phyloP scores from a whole-genome alignment of 2,888 invertebrate genomes.

The Melinaea menophilus region DNA sequence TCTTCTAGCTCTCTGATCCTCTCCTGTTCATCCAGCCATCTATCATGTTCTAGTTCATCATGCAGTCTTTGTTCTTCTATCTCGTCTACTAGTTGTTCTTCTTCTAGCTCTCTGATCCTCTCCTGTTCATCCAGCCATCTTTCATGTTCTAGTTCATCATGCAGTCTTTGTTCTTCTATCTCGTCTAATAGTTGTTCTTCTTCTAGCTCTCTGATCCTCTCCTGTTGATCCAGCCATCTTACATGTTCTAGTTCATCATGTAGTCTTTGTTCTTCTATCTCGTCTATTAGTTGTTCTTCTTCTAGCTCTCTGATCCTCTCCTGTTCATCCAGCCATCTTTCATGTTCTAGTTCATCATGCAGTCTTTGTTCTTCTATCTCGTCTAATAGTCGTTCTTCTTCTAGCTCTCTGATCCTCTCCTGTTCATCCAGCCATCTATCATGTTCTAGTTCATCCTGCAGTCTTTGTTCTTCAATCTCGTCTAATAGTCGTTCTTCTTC shows the following conservation, averaged over 20 bases:
- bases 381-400: neutral
- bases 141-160: neutral
- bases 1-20: neutral
- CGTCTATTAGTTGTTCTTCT: neutral
- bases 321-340: conserved; percentile 3
- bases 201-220: neutral
- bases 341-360: neutral
- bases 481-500: neutral
- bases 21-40: conserved; percentile 1
- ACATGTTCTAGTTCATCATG: neutral
- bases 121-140: neutral
- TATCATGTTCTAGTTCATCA: neutral
- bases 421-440: conserved; percentile 3
- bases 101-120: neutral
- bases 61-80: conserved; percentile 1
- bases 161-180: neutral
- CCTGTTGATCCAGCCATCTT: conserved; percentile 3
- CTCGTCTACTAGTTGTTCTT: neutral
- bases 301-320: neutral
- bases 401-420: neutral
- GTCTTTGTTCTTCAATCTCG: conserved; percentile 1
- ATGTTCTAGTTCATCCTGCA: neutral
- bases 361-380: conserved; percentile 2
- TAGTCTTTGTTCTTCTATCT: conserved; percentile 1
- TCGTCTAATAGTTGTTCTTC: neutral